Conservation (phyloP, 2,113 vertebrate species). For the zebrafish (Danio rerio) region DNA sequence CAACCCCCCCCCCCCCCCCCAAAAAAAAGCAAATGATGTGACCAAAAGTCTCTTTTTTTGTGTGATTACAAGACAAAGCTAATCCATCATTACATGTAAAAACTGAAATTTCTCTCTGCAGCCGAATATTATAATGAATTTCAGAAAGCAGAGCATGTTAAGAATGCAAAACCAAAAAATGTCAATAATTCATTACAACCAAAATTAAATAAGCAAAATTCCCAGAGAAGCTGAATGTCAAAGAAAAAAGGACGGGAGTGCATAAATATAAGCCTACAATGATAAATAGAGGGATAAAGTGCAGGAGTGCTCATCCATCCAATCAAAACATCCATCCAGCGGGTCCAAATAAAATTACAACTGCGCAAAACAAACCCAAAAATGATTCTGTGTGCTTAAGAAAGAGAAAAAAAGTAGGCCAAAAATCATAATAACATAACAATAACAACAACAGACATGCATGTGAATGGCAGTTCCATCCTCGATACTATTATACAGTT, state of each 20-base stretch:
- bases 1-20: no score
- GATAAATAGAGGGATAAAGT: constrained; percentile 73
- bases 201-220: constrained; percentile 43
- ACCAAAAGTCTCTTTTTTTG: constrained; percentile 4
- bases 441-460: constrained; percentile 30
- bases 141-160: constrained; percentile 33
- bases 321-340: constrained; percentile 30
- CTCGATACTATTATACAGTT: constrained; percentile 42
- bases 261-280: constrained; percentile 54
- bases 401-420: not conserved
- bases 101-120: not conserved
- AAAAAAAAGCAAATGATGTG: constrained; percentile 19
- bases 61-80: constrained; percentile 34
- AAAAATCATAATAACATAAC: constrained; percentile 13
- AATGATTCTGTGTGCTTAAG: constrained; percentile 26
- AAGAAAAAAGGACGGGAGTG: constrained; percentile 24
- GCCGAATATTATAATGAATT: constrained; percentile 27
- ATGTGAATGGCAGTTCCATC: constrained; percentile 7
- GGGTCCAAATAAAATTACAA: constrained; percentile 47
- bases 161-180: constrained; percentile 18
- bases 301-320: constrained; percentile 76
- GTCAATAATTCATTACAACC: constrained; percentile 31
- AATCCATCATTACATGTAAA: constrained; percentile 25
- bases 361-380: constrained; percentile 38
- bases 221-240: constrained; percentile 27